Conservation (phyloP, 2,113 vertebrate species). For the Salminus brasiliensis region DNA sequence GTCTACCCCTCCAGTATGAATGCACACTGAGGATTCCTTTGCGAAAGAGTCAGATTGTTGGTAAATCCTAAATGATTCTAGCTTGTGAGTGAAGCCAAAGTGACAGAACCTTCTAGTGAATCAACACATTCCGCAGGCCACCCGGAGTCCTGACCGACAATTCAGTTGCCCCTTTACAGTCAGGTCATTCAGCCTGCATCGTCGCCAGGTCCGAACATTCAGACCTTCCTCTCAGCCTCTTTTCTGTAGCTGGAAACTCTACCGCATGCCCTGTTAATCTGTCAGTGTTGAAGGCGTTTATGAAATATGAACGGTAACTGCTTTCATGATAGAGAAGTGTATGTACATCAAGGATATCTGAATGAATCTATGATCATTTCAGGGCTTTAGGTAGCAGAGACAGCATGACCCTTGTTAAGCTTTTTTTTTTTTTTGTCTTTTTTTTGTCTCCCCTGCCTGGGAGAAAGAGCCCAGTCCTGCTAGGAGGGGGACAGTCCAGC, state of each 20-base stretch:
- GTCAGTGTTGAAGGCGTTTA: conserved; percentile 1
- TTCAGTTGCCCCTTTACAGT: not conserved
- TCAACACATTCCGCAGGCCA: not conserved
- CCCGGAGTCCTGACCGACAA: not conserved
- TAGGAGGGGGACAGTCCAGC: conserved; percentile 69
- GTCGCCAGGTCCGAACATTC: not conserved
- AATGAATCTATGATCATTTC: conserved; percentile 37
- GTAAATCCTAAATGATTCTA: conserved; percentile 29
- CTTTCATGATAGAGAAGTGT: conserved; percentile 31
- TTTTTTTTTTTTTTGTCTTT: not conserved
- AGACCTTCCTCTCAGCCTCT: not conserved
- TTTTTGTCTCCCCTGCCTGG: conserved; percentile 30
- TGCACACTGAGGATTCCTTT: not conserved
- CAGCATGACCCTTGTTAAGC: conserved; percentile 34
- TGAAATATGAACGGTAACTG: not conserved
- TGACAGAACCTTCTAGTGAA: not conserved
- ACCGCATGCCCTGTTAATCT: conserved; percentile 4
- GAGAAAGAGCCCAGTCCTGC: conserved; percentile 15
- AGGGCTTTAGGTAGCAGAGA: conserved; percentile 25
- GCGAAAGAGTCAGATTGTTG: not conserved
- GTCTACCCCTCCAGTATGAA: not conserved
- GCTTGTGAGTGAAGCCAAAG: not conserved
- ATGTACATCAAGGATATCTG: conserved; percentile 36
- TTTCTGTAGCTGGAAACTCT: not conserved
- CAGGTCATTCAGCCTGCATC: too few relatives aligned